Evolutionary conservation across 2,797 vertebrate species (phyloP), one percentile per base, ranked within the genome.

Genomic region (Lepidocolaptes lacrymiger): DNA sequence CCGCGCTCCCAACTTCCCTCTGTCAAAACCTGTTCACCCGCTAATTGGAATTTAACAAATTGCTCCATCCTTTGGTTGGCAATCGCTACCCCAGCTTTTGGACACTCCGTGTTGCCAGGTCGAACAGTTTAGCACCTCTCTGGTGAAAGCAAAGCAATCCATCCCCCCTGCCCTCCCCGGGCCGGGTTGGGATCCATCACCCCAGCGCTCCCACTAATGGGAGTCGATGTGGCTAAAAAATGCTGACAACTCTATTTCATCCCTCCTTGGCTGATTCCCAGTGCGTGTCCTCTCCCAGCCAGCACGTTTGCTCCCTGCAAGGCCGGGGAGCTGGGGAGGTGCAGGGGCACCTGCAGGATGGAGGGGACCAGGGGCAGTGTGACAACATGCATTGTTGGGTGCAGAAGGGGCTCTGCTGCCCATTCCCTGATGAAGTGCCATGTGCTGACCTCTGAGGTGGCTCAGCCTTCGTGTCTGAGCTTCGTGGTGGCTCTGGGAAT

Each of bases 21-120:
- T 86, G 73, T 92, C 73, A 91, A 55, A 81, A 73, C 30, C n/a
- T 6, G 10, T 23, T 94, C 69, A 30, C 85, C 11, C 0, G 1
- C 61, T 96, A 91, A 97, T 77, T 85, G 85, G 74, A 95, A 93
- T 89, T 81, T 93, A 3, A 64, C 87, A 86, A 82, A 93, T 43
- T 27, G 46, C 61, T 49, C 67, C 56, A 34, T 90, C 62, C 75
- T 84, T 73, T 76, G 52, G 13, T 56, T 91, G 52, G 85, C 89
- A 91, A 49, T 17, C 76, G 32, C 64, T 72, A 3, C 19, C 16
- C 20, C 28, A 72, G 83, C 59, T 66, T 77, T 79, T 52, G 41
- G 55, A 68, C 88, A 30, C 30, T 34, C 55, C 91, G n/a, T 7
- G 49, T 34, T 80, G 41, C 69, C 24, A 49, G 67, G 62, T 6